These are phyloP conservation scores for Falco punctatus DNA, from an alignment of 2,113 vertebrate species.

Conservation along the genomic window DNA sequence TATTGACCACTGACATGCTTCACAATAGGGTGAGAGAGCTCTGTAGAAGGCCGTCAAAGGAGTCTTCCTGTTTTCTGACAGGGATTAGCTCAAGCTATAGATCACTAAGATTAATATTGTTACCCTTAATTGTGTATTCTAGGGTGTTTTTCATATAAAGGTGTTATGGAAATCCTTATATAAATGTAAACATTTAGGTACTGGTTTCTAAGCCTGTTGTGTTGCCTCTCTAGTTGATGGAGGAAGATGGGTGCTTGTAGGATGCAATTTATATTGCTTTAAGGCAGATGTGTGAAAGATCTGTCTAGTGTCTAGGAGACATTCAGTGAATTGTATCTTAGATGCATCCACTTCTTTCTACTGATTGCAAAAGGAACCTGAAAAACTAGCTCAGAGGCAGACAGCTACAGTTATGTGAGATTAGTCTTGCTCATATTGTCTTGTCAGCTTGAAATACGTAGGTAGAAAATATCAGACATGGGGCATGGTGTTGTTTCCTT, in stretches of 20 bases:
- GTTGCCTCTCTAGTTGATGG: background rate
- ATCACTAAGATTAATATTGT: background rate
- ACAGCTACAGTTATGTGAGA: background rate
- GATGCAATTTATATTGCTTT: background rate
- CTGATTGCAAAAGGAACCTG: background rate
- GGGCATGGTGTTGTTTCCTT: background rate
- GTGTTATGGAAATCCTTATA: background rate
- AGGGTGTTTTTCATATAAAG: background rate
- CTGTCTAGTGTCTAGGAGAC: background rate
- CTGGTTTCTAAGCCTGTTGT: background rate
- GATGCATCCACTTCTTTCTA: background rate
- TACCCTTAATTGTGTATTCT: background rate
- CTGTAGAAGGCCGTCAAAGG: background rate
- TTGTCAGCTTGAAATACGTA: background rate
- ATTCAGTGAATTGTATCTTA: background rate
- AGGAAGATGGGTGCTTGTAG: background rate
- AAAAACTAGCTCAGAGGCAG: background rate
- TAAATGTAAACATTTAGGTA: background rate
- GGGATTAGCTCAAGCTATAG: background rate
- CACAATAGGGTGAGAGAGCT: background rate
- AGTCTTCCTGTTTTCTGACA: background rate
- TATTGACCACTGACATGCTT: background rate
- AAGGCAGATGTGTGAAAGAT: background rate
- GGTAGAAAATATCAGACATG: background rate
- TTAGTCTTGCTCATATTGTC: accelerated